Conservation (phyloP, 2,797 vertebrate genomes). For the Macroramphosus scolopax region DNA sequence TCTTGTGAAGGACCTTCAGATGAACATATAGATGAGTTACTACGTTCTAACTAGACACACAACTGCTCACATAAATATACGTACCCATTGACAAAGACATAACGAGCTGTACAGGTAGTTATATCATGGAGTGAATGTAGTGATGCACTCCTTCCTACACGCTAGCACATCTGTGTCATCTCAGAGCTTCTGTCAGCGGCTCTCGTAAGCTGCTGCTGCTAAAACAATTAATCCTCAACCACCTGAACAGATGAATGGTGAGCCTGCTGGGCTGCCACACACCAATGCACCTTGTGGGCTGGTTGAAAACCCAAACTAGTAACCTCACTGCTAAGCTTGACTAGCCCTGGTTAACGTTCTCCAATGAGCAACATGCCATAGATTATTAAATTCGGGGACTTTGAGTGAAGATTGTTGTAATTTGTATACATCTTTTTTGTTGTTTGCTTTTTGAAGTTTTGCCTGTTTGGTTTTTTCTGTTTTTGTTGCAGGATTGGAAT, state of each 20-base stretch:
- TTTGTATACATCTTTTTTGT: conserved; percentile 20
- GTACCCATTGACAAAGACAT: conserved; percentile 29
- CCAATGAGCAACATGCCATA: neutral
- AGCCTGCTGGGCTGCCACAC: conserved; percentile 7
- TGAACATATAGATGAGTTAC: conserved; percentile 19
- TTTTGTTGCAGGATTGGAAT: conserved; percentile 36
- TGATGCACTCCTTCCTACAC: conserved; percentile 12
- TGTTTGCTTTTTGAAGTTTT: conserved; percentile 26
- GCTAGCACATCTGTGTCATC: conserved; percentile 17
- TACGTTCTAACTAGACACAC: conserved; percentile 20
- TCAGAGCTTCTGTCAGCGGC: conserved; percentile 24
- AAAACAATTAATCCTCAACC: neutral
- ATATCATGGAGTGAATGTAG: conserved; percentile 28
- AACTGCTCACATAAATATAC: conserved; percentile 35
- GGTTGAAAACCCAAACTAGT: conserved; percentile 28
- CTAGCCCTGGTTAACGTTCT: conserved; percentile 6
- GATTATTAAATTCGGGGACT: conserved; percentile 6
- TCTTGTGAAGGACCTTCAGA: conserved; percentile 30
- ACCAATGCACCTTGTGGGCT: conserved; percentile 42
- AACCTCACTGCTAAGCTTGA: conserved; percentile 19
- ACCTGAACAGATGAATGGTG: conserved; percentile 8
- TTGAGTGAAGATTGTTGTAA: conserved; percentile 30
- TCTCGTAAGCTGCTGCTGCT: too few relatives aligned
- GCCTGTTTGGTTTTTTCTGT: conserved; percentile 19
- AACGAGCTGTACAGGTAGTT: conserved; percentile 34